Conservation (phyloP, 2,797 vertebrate species). For the Limnodromus scolopaceus region DNA sequence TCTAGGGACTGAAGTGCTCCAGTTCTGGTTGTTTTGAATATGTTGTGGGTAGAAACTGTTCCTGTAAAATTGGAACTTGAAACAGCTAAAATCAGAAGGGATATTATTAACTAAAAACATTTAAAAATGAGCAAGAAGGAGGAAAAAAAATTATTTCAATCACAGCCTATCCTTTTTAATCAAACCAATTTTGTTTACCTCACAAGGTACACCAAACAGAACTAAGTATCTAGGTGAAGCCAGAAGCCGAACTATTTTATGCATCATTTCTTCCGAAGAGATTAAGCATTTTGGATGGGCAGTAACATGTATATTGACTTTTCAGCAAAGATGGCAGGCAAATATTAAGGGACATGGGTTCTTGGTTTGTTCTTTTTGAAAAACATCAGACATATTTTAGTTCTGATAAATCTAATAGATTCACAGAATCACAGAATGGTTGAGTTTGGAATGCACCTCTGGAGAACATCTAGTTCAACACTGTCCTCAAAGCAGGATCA, state of each 20-base stretch:
- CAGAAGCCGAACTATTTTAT: background rate
- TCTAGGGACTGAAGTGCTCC: constrained; percentile 41
- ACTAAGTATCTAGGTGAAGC: background rate
- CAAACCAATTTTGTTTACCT: background rate
- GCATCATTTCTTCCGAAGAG: background rate
- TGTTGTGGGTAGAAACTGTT: background rate
- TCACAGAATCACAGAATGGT: background rate
- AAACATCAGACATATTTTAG: background rate
- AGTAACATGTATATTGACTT: background rate
- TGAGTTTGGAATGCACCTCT: background rate
- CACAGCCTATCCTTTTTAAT: background rate
- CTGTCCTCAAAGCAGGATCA: background rate
- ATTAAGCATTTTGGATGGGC: background rate
- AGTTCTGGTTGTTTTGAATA: constrained; percentile 57
- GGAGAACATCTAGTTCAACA: background rate
- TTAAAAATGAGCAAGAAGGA: constrained; percentile 1
- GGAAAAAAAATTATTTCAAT: background rate
- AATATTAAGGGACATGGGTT: background rate
- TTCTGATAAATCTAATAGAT: background rate
- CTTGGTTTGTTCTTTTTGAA: background rate
- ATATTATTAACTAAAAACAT: constrained; percentile 17
- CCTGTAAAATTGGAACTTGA: constrained; percentile 15
- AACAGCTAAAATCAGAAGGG: constrained; percentile 39
- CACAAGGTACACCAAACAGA: background rate
- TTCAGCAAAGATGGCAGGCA: background rate